These are phyloP conservation scores for Hyaena hyaena DNA, from an alignment of 2,113 vertebrate species.

Conservation along the genomic window DNA sequence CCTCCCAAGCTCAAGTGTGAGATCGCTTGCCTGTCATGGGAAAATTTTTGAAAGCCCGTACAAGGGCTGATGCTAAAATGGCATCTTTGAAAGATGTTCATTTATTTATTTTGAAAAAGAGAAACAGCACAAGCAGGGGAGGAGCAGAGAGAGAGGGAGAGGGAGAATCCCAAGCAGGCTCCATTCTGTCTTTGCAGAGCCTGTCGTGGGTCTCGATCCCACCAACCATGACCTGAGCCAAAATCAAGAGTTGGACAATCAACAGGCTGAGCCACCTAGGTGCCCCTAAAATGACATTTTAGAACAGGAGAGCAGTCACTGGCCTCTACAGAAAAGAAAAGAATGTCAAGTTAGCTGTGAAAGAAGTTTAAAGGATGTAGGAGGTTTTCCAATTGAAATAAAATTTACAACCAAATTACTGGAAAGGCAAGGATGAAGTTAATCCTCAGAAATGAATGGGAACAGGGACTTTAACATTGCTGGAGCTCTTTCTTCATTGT, in stretches of 20 bases:
- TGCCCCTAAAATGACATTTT: background rate
- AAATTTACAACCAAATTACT: background rate
- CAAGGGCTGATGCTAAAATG: background rate
- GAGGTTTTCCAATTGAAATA: background rate
- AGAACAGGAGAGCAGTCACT: background rate
- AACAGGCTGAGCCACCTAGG: too few relatives aligned
- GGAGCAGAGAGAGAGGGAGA: too few relatives aligned
- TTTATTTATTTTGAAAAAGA: too few relatives aligned
- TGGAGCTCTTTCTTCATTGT: background rate
- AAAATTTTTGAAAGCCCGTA: background rate
- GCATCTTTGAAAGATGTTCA: background rate
- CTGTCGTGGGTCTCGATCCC: too few relatives aligned
- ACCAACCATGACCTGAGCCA: too few relatives aligned
- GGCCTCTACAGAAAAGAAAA: background rate
- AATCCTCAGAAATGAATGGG: background rate
- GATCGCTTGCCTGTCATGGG: background rate
- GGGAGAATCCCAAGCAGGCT: too few relatives aligned
- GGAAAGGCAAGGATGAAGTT: background rate
- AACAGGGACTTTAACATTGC: background rate
- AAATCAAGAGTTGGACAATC: too few relatives aligned
- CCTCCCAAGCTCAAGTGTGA: background rate
- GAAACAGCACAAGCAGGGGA: too few relatives aligned
- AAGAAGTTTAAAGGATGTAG: background rate
- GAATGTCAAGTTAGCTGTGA: background rate
- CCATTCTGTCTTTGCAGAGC: too few relatives aligned